These are phyloP conservation scores for Chloroclysta siterata DNA, from an alignment of 2,888 invertebrate species.

Conservation along the genomic window DNA sequence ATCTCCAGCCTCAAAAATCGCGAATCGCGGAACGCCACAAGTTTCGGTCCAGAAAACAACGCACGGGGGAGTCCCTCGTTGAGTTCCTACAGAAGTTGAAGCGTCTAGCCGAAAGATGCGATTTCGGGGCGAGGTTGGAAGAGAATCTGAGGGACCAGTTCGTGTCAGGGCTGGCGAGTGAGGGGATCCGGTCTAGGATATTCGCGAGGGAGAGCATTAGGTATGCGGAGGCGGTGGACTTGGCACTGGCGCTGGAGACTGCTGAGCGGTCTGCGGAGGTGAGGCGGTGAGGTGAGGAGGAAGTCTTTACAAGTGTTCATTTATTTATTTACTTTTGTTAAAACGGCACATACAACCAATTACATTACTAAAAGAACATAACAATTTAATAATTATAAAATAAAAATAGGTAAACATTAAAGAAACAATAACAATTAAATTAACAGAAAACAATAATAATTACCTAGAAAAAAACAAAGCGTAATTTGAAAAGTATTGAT, in stretches of 20 bases:
- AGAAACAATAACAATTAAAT: too few species aligned
- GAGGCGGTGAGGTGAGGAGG: not conserved
- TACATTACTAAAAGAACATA: too few species aligned
- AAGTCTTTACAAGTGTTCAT: too few species aligned
- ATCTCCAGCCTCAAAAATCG: not conserved
- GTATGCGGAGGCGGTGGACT: not conserved
- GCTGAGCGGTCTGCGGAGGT: not conserved
- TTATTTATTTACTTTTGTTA: too few species aligned
- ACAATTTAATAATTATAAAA: too few species aligned
- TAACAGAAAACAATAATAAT: too few species aligned
- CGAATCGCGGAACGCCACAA: not conserved
- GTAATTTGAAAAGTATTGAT: too few species aligned
- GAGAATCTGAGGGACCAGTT: slow-evolving; percentile 1
- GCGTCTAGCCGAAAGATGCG: not conserved
- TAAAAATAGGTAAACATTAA: too few species aligned
- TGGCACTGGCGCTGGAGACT: not conserved
- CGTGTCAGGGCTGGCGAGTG: not conserved
- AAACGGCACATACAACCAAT: too few species aligned
- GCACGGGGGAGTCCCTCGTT: not conserved
- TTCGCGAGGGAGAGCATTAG: not conserved
- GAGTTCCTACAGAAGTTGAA: not conserved
- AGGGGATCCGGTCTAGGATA: not conserved
- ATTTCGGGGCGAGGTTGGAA: not conserved
- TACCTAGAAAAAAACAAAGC: too few species aligned
- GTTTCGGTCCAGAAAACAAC: not conserved